Base-by-base conservation (phyloP, 92 coral and sea anemone species). In the Parazoanthus atlanticus region DNA sequence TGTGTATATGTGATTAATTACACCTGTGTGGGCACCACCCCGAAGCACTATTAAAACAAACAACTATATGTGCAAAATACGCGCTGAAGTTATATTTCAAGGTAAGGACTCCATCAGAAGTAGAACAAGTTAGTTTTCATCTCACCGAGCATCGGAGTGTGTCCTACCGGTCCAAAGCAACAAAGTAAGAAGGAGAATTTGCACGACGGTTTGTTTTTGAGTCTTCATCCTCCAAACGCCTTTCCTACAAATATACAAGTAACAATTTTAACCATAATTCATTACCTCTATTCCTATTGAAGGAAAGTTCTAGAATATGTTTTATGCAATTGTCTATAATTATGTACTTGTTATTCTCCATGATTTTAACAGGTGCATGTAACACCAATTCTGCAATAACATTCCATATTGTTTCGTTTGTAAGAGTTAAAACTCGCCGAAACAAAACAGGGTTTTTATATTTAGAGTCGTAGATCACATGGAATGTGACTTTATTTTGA, bases 81-180 rank as follows among this genome's bases (percentile, higher is more conserved):
- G 38, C 38, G 7, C 38, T 71, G 3, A 71, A 12, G 38, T 40
- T 40, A 65, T 3, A 67, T 67, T 25, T n/a, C 31, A 67, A 67
- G 3, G 13, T n/a, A 67, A 67, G 21, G 9, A 29, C 0, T 71
- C 40, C 7, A 16, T 26, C 10, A 38, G 5, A 71, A 71, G 16
- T 1, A 71, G 36, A 71, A 71, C 76, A 71, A 26, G 76, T 71
- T 1, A 25, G 74, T 29, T 71, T 26, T 26, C 33, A 30, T 26
- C 76, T 71, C 21, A 71, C 76, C 76, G 76, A 71, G 38, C 76
- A 71, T 71, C 76, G 76, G 76, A 71, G 38, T 71, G 21, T 29
- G 76, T 71, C 36, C 76, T 71, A 1, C 23, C 16, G 38, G 38
- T 34, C 0, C 76, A 29, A 71, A 71, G 19, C 36, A 71, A 26